Base-by-base conservation (phyloP, 2,113 vertebrate species). In the Otocyon megalotis region DNA sequence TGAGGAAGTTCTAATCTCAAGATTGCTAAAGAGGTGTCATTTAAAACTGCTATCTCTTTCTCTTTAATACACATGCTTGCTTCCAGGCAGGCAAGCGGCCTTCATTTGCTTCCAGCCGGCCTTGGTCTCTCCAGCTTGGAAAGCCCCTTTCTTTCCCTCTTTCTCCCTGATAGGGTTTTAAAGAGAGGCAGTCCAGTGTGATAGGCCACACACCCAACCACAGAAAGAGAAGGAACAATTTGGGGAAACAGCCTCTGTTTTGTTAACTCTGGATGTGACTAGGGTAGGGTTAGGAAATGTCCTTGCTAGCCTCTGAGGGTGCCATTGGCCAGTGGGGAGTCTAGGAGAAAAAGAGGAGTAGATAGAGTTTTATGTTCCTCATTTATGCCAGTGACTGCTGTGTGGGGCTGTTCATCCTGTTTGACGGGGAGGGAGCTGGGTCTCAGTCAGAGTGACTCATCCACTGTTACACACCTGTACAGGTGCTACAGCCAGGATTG, bases 1-100 rank as follows among this genome's bases (percentile, higher is more conserved):
- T n/a, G 69, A 96, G 95, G 96, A 97, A 96, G 84, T 94, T 71
- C 92, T 95, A 53, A 94, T 97, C 92, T 83, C 24, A 22, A 4
- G 48, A 35, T 90, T 92, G 53, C 88, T 30, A 26, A 80, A 81
- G 26, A 72, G 24, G 67, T 76, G 67, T 53, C 76, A 11, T 82
- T 90, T 86, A 82, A 71, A 71, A 77, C 58, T 65, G 28, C 84
- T 92, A 2, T 90, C 60, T 83, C 60, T 82, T 90, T 88, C 8
- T 94, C 26, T 54, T 28, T 81, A 48, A 8, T 56, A 63, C 20
- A 71, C 56, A 32, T 48, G 80, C 87, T 88, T n/a, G 11, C 37
- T 35, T 96, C 22, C 9, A 77, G 30, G 71, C 82, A 72, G 35
- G 58, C 50, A 90, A 28, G 17, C 65, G 62, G 50, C 9, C 20